phyloP scores from a whole-genome alignment of 1,140 invertebrate species.

The Bombus huntii region DNA sequence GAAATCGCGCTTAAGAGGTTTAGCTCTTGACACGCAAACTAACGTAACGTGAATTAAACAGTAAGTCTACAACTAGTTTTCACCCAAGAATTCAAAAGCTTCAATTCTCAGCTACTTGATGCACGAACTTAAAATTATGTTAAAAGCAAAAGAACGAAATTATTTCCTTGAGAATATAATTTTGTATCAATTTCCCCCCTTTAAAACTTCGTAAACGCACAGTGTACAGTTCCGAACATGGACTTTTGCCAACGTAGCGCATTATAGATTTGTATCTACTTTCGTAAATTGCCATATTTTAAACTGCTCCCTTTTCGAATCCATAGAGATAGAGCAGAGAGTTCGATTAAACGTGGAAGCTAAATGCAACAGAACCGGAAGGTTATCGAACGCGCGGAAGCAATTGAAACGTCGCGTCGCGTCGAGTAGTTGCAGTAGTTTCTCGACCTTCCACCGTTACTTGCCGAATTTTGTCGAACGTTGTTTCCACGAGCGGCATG shows the following conservation, averaged over 20 bases:
- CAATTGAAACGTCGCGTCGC: background rate
- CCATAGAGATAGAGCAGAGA: background rate
- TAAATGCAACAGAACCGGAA: background rate
- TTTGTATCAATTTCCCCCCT: background rate
- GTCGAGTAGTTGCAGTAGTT: background rate
- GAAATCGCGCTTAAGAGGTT: too few species aligned
- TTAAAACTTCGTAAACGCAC: background rate
- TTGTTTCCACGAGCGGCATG: background rate
- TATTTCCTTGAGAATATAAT: background rate
- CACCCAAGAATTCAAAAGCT: too few species aligned
- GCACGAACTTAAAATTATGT: too few species aligned
- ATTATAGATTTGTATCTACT: background rate
- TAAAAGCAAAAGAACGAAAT: too few species aligned
- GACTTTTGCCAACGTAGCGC: background rate
- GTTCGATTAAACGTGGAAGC: background rate
- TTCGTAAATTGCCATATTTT: background rate
- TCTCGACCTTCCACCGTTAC: background rate
- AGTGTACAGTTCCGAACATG: background rate
- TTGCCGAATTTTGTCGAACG: conserved; percentile 35
- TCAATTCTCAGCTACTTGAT: too few species aligned
- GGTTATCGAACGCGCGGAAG: background rate
- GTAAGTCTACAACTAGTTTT: too few species aligned
- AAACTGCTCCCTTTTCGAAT: background rate
- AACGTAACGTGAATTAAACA: too few species aligned
- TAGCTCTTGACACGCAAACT: too few species aligned